These are phyloP conservation scores for Mustelus asterias DNA, from an alignment of 2,113 vertebrate species.

Conservation along the genomic window DNA sequence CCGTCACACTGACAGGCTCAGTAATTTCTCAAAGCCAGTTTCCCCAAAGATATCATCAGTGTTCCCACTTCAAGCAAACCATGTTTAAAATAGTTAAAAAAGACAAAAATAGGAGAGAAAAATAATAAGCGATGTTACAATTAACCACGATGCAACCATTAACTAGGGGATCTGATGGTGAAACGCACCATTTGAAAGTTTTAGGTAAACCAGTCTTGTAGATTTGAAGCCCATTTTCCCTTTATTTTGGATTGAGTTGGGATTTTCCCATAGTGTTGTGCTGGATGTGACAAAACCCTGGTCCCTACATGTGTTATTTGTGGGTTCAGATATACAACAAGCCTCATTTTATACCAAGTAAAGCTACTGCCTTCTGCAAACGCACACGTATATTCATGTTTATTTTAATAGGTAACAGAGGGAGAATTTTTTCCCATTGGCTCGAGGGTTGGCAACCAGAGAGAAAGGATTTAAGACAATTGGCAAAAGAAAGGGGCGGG, in stretches of 20 bases:
- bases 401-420: neutral
- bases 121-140: neutral
- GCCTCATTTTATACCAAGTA: neutral
- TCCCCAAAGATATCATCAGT: neutral
- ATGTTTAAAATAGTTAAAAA: neutral
- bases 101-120: neutral
- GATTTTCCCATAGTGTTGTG: neutral
- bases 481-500: neutral
- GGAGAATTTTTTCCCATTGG: neutral
- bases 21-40: slow-evolving; percentile 19
- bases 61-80: neutral
- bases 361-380: neutral
- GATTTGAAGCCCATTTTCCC: neutral
- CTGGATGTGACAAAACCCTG: neutral
- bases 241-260: neutral
- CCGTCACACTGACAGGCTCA: slow-evolving; percentile 23
- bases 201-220: neutral
- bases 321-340: neutral
- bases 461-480: neutral
- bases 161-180: neutral
- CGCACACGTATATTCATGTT: neutral
- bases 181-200: too few relatives aligned
- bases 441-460: too few relatives aligned
- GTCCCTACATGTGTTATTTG: neutral
- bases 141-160: neutral